These are phyloP conservation scores for Luscinia luscinia DNA, from an alignment of 2,797 vertebrate species.

Conservation along the genomic window DNA sequence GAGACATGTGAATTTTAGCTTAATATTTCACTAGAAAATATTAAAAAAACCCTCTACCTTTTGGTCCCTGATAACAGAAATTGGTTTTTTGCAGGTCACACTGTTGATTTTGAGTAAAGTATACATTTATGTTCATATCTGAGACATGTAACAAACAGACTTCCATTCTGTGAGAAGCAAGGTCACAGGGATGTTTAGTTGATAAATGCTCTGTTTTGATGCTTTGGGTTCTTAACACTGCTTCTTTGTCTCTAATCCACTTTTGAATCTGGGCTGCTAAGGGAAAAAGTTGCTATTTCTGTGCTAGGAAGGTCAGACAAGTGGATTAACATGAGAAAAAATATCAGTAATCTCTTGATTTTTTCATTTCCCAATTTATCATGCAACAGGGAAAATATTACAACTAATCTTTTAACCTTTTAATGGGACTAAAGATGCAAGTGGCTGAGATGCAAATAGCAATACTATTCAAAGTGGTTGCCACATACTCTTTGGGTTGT, in stretches of 20 bases:
- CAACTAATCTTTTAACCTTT: not conserved
- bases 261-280: not conserved
- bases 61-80: not conserved
- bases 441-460: not conserved
- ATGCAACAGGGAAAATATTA: not conserved
- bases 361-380: not conserved
- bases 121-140: not conserved
- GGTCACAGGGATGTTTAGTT: not conserved
- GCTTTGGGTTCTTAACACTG: not conserved
- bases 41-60: not conserved
- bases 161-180: not conserved
- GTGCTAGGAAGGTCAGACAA: slow-evolving; percentile 15
- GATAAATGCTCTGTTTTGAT: slow-evolving; percentile 17
- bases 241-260: slow-evolving; percentile 24
- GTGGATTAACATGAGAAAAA: slow-evolving; percentile 4
- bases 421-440: not conserved
- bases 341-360: not conserved
- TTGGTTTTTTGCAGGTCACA: not conserved
- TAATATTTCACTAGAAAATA: not conserved
- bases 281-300: not conserved
- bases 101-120: not conserved
- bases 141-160: not conserved
- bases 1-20: not conserved
- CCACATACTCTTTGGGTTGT: not conserved
- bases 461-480: not conserved